Base-by-base conservation (phyloP, 2,113 vertebrate genomes). In the Oxyruncus cristatus region DNA sequence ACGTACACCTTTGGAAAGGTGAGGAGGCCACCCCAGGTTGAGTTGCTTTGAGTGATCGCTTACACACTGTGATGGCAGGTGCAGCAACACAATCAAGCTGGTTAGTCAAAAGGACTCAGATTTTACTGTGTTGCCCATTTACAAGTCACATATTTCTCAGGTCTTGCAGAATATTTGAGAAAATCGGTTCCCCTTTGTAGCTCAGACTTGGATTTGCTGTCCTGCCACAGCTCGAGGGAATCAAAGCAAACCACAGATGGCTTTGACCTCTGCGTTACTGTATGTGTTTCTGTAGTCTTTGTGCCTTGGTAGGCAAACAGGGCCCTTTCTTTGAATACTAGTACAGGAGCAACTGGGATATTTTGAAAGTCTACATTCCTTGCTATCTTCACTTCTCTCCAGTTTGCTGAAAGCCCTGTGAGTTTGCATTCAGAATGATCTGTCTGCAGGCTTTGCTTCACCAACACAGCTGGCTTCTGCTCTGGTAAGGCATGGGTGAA, bases 51-150 rank as follows among this genome's bases (percentile, higher is more conserved):
- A 58, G 33, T 80, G 28, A 32, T 33, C 15, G 9, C 26, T 24
- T 41, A 11, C 0, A 4, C 11, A 5, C 16, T 24, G 5, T 35
- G 28, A 68, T 23, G 32, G 33, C 58, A 61, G 27, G 12, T 8
- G 6, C 61, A 52, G n/a, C 18, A 17, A 47, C 27, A 28, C 42
- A 80, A 1, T 39, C 37, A 33, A 53, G 8, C 20, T 33, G 14
- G 4, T 50, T 56, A n/a, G 37, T 62, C 20, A 33, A 63, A 10
- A 56, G 19, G 28, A 70, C 32, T 78, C 26, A 2, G 8, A 19
- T 75, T 52, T 49, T 61, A 14, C 47, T 68, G 27, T 32, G 7
- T 0, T 50, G 23, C 37, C 68, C 30, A 24, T 62, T 70, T 77
- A 53, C 52, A 68, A 83, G 18, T 14, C 52, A 22, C 17, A 2